Evolutionary conservation across 2,113 vertebrate species (phyloP).

Genomic region (Datnioides undecimradiatus): DNA sequence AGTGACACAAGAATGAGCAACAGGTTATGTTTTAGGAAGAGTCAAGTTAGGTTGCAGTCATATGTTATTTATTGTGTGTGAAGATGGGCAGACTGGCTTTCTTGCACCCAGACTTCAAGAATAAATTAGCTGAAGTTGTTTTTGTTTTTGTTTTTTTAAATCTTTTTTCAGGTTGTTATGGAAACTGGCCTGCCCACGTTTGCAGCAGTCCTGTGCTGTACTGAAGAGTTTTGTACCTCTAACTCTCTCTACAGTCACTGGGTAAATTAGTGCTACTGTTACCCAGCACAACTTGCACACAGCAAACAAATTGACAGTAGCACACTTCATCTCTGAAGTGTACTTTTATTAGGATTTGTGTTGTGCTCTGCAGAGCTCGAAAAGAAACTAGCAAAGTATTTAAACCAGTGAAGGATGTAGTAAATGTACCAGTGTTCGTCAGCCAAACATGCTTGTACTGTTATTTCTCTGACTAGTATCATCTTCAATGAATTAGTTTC

Average conservation of each 20-base stretch:
- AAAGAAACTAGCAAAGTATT: not conserved
- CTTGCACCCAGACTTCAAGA: constrained; percentile 48
- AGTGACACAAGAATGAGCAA: not conserved
- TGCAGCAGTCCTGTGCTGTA: constrained; percentile 52
- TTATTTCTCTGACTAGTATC: constrained; percentile 22
- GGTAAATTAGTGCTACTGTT: constrained; percentile 28
- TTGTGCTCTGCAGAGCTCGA: constrained; percentile 4
- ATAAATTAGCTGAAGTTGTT: constrained; percentile 55
- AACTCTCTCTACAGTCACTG: constrained; percentile 30
- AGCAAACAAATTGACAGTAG: not conserved
- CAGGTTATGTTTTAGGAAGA: not conserved
- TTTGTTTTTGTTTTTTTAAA: not conserved
- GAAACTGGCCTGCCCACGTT: constrained; percentile 65
- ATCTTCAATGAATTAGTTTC: not conserved
- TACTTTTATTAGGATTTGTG: not conserved
- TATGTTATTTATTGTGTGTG: constrained; percentile 10
- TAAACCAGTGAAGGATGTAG: constrained; percentile 7
- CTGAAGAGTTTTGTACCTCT: constrained; percentile 36
- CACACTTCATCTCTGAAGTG: not conserved
- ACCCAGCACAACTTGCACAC: constrained; percentile 13
- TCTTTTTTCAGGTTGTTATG: constrained; percentile 68
- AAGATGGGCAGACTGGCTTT: constrained; percentile 34
- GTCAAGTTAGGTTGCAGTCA: not conserved
- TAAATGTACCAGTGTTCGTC: not conserved
- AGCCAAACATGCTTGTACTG: constrained; percentile 3